phyloP scores from a whole-genome alignment of 1,140 invertebrate species.

The Dreissena rostriformis region DNA sequence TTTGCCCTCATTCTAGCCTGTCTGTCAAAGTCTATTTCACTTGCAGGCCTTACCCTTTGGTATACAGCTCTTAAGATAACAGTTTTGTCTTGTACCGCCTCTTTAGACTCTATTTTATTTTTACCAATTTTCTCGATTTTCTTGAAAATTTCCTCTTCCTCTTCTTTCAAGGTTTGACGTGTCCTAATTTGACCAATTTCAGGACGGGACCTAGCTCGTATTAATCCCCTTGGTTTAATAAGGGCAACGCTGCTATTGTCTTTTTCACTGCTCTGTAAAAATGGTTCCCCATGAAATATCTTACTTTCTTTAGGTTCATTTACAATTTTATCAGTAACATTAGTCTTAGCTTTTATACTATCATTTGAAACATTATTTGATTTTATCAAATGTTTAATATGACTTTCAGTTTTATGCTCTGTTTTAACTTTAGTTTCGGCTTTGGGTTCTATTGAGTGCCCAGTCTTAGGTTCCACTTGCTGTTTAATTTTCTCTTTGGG shows the following conservation, averaged over 20 bases:
- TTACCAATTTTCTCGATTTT: conserved; percentile 22
- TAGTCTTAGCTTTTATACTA: too few relatives aligned
- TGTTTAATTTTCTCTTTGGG: too few relatives aligned
- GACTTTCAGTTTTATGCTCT: too few relatives aligned
- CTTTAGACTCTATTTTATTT: not conserved
- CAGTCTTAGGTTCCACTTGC: too few relatives aligned
- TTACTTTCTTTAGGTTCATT: too few relatives aligned
- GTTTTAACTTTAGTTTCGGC: too few relatives aligned
- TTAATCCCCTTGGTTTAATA: conserved; percentile 25
- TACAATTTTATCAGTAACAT: too few relatives aligned
- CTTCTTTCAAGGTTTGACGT: not conserved
- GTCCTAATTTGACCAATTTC: not conserved
- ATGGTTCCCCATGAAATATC: not conserved
- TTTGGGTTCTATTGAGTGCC: too few relatives aligned
- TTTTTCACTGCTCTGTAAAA: not conserved
- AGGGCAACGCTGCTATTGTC: not conserved
- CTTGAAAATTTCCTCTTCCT: conserved; percentile 44
- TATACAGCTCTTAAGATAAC: too few relatives aligned
- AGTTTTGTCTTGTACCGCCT: too few relatives aligned
- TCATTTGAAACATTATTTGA: too few relatives aligned
- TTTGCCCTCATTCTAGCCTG: conserved; percentile 13
- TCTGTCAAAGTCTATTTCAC: conserved; percentile 24
- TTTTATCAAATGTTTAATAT: too few relatives aligned
- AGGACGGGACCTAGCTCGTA: conserved; percentile 41
- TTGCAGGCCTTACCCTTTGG: conserved; percentile 23